Evolutionary conservation across 2,888 invertebrate genomes (phyloP).

Genomic region (Leucophora obtusa): DNA sequence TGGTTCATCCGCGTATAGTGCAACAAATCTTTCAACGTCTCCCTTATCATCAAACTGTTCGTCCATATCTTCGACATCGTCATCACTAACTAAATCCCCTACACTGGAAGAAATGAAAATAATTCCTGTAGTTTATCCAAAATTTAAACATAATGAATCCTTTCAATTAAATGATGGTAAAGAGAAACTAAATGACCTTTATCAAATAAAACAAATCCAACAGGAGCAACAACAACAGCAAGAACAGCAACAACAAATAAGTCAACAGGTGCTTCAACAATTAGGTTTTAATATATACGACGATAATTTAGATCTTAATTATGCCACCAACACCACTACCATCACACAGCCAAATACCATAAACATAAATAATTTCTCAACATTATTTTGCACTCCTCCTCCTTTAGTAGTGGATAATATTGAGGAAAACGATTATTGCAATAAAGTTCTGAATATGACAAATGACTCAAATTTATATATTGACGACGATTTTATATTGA

Average conservation of each 20-base stretch:
- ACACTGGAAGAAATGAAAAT: slow-evolving; percentile 46
- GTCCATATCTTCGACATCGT: slow-evolving; percentile 54
- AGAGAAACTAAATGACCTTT: slow-evolving; percentile 23
- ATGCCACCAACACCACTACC: slow-evolving; percentile 60
- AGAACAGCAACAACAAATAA: slow-evolving; percentile 64
- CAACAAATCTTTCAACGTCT: slow-evolving; percentile 57
- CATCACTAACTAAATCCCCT: slow-evolving; percentile 49
- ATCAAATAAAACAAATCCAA: slow-evolving; percentile 22
- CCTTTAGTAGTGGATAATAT: slow-evolving; percentile 43
- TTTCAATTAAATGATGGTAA: slow-evolving; percentile 3
- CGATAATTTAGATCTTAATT: slow-evolving; percentile 69
- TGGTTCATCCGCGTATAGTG: slow-evolving; percentile 49
- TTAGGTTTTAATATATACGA: slow-evolving; percentile 72
- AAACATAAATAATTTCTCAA: slow-evolving; percentile 60
- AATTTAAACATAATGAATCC: slow-evolving; percentile 35
- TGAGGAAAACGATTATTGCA: slow-evolving; percentile 51
- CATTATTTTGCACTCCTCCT: slow-evolving; percentile 41
- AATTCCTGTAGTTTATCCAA: slow-evolving; percentile 13
- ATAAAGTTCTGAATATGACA: slow-evolving; percentile 51
- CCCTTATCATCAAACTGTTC: slow-evolving; percentile 63
- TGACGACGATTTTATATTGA: slow-evolving; percentile 68
- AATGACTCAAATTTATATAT: slow-evolving; percentile 62
- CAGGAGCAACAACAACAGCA: slow-evolving; percentile 56
- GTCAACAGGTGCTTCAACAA: slow-evolving; percentile 76
- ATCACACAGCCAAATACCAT: slow-evolving; percentile 33